A percentile compares a stretch with the other conserved stretches of the same genome.
Conservation (phyloP, 1,140 invertebrate species). For the Heliconius hermathena region DNA sequence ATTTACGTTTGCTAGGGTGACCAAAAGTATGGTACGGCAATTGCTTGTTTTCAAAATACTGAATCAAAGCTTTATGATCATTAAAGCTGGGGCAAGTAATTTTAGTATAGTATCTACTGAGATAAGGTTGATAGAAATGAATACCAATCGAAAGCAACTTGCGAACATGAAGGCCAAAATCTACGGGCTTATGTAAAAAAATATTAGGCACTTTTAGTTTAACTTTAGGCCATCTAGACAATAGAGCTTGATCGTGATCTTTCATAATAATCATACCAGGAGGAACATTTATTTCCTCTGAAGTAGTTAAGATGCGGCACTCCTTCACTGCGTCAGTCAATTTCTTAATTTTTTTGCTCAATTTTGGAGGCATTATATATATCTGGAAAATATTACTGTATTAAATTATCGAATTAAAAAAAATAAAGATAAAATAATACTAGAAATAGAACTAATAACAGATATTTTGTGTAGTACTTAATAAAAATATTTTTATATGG, state of each 20-base stretch:
- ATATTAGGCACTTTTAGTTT: slow-evolving; percentile 53
- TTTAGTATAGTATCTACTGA: slow-evolving; percentile 45
- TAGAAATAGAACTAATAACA: background rate
- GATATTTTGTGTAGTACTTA: background rate
- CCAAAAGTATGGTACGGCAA: slow-evolving; percentile 62
- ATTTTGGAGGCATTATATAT: slow-evolving; percentile 11
- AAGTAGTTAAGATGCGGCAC: background rate
- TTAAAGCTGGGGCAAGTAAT: slow-evolving; percentile 48
- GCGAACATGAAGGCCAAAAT: slow-evolving; percentile 49
- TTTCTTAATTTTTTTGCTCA: slow-evolving; percentile 1
- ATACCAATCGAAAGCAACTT: slow-evolving; percentile 47
- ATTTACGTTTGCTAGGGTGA: slow-evolving; percentile 52
- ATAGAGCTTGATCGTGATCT: slow-evolving; percentile 24
- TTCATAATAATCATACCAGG: slow-evolving; percentile 16
- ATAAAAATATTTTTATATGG: background rate
- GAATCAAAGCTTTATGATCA: slow-evolving; percentile 47
- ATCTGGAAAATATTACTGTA: background rate
- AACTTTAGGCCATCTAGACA: slow-evolving; percentile 47
- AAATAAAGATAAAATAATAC: background rate
- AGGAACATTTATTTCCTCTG: slow-evolving; percentile 6
- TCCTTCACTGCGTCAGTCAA: slow-evolving; percentile 9
- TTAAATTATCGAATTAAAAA: background rate
- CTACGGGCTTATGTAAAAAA: slow-evolving; percentile 55
- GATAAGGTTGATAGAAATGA: slow-evolving; percentile 47
- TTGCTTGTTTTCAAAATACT: slow-evolving; percentile 56